Base-by-base conservation (phyloP, 2,888 invertebrate genomes). In the Minunthozetes semirufus region DNA sequence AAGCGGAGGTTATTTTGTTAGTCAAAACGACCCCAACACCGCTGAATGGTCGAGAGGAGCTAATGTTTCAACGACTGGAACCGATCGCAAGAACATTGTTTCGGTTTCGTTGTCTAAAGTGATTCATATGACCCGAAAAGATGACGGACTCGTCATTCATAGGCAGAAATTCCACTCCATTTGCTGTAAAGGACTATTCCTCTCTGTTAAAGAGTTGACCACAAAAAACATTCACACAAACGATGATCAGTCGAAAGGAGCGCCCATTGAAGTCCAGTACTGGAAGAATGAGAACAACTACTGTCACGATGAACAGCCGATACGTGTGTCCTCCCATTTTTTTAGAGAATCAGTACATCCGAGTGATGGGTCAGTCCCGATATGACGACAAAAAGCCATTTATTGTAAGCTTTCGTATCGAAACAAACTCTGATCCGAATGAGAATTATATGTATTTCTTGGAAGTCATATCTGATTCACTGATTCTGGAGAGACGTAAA, bases 361-460 rank as follows among this genome's bases (percentile, higher is more conserved):
- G 86, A 73, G 83, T 88, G 0, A 86, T 85, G 80, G 91, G 91
- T 0, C 86, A 88, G 27, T 81, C 90, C 0, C 85, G 90, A 42
- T 85, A 86, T 11, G 87, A 88, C 79, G 87, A 86, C 33, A 88
- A 86, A 11, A 85, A 86, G 76, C 87, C 87, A 77, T 86, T 79
- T 76, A 77, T 84, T 4, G 81, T 82, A 2, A 82, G 82, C 6
- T 83, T 83, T 78, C 87, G 87, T 79, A 86, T 91, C 79, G 80
- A 84, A 33, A 87, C 88, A 0, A 80, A 92, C 0, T 84, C 84
- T 27, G 86, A 88, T 79, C 83, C 88, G 72, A 89, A 89, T 79
- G 88, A 90, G 78, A 80, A 91, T 6, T 87, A 88, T 0, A 86
- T 85, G 72, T 92, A 92, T 82, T 80, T 89, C 3, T 82, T 92